These are phyloP conservation scores for Buteo buteo DNA, from an alignment of 2,113 vertebrate species.

Conservation along the genomic window DNA sequence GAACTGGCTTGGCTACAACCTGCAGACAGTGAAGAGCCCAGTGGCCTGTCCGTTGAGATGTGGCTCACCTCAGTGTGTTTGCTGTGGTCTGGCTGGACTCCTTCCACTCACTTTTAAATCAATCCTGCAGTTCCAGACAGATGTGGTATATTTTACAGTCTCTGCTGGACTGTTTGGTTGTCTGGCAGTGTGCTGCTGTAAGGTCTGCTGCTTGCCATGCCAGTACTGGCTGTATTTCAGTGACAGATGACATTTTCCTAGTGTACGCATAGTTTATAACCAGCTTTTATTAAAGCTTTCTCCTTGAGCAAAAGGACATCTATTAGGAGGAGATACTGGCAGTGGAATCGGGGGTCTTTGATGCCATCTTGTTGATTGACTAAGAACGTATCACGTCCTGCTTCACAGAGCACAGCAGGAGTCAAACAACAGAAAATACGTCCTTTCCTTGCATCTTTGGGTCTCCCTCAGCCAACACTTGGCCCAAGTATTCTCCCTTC, in stretches of 20 bases:
- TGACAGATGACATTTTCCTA: conserved; percentile 22
- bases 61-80: neutral
- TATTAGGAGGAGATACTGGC: neutral
- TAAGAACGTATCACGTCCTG: neutral
- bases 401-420: neutral
- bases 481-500: neutral
- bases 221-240: neutral
- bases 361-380: neutral
- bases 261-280: neutral
- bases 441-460: neutral
- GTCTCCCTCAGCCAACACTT: neutral
- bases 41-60: neutral
- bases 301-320: conserved; percentile 10
- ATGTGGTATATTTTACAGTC: neutral
- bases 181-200: neutral
- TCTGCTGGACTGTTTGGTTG: neutral
- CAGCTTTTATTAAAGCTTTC: neutral
- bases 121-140: neutral
- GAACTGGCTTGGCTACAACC: neutral
- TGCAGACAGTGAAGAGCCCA: neutral
- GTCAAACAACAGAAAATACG: neutral
- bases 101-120: neutral
- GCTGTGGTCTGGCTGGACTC: neutral
- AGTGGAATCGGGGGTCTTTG: neutral
- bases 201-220: neutral